These are phyloP conservation scores for Rhingia campestris DNA, from an alignment of 2,888 invertebrate genomes.

Conservation along the genomic window DNA sequence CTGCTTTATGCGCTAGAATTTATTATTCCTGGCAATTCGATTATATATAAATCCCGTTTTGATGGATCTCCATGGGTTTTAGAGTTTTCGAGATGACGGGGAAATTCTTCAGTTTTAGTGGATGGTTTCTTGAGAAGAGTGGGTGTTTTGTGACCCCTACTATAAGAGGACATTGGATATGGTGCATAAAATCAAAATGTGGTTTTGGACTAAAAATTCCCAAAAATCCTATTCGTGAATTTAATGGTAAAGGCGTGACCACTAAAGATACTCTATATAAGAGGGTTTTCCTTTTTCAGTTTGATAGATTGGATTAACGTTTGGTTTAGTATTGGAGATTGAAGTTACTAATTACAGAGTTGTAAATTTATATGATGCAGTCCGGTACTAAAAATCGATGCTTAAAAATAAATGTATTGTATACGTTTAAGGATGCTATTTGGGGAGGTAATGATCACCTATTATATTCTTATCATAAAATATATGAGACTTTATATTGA, in stretches of 20 bases:
- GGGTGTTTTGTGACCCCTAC: constrained; percentile 18
- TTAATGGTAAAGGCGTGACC: constrained; percentile 70
- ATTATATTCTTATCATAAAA: no score
- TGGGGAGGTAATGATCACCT: no score
- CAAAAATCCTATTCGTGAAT: constrained; percentile 65
- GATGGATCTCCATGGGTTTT: constrained; percentile 63
- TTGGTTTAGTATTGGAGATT: background rate
- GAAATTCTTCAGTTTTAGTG: constrained; percentile 65
- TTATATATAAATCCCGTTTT: constrained; percentile 74
- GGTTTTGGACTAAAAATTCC: constrained; percentile 60
- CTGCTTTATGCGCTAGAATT: constrained; percentile 73
- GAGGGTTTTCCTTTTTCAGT: constrained; percentile 5
- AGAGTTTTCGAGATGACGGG: constrained; percentile 41
- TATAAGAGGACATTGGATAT: constrained; percentile 55
- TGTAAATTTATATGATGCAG: background rate
- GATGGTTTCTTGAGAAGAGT: constrained; percentile 19
- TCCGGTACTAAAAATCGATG: no score
- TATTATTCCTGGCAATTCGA: constrained; percentile 73
- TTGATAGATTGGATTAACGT: background rate
- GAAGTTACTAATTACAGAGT: background rate
- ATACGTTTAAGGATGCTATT: no score
- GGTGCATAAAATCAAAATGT: constrained; percentile 73
- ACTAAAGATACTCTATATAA: constrained; percentile 36
- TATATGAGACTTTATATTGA: no score
- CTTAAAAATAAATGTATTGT: no score